Evolutionary conservation across 2,888 invertebrate species (phyloP), one percentile per base, ranked within the genome.

Genomic region (Abscondita cerata): DNA sequence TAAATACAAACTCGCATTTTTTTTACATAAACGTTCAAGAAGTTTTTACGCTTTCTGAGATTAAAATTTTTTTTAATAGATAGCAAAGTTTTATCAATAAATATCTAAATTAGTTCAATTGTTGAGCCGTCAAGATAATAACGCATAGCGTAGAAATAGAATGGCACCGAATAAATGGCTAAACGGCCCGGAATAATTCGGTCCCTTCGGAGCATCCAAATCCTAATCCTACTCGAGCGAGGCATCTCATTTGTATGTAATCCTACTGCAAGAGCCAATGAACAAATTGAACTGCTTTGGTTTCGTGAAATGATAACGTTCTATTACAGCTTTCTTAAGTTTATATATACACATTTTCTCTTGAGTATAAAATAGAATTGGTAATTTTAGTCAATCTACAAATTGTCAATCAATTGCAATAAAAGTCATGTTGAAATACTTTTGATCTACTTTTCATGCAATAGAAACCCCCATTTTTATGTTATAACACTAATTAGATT

Each of bases 211-310:
- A 58, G 63, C 54, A 59, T 59, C 59, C 62, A 44, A 59, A 63
- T 63, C 63, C 63, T 63, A 59, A 63, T 63, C 54, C 62, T 54
- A 55, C 59, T 59, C 59, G 59, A 63, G 59, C 59, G 51, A 59
- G 59, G 59, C 64, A 65, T 67, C 67, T 67, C 65, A 65, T 67
- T 65, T 67, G 59, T 62, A 60, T 67, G 64, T 67, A 65, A 67
- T 62, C 67, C 59, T 33, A 47, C 47, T 63, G 56, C 51, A 55
- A 48, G 59, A 63, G 59, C 59, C 63, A 63, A 63, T 61, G 61
- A 61, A 56, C 61, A 61, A 61, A 61, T 63, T 63, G 63, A 54
- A 58, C 59, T 54, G 58, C 58, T 63, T 63, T 40, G 53, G 53
- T 57, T 61, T 58, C 41, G 56, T 38, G 50, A 19, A 52, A 62